A percentile compares a stretch with the other conserved stretches of the same genome.
phyloP scores from a whole-genome alignment of 2,888 invertebrate species.

The Oscheius myriophilus region DNA sequence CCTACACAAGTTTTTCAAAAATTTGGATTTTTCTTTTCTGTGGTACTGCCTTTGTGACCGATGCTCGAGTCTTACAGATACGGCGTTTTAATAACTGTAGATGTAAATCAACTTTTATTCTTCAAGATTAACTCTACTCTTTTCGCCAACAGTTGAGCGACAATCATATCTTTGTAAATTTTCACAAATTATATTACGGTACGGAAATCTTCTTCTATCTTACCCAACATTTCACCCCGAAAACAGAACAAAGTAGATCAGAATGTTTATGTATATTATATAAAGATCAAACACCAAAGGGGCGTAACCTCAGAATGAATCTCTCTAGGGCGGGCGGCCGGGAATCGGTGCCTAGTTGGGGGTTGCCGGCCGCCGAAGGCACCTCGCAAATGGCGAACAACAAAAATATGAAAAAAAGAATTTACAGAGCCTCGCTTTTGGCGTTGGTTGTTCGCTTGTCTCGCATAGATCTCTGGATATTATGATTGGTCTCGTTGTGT shows the following conservation, averaged over 20 bases:
- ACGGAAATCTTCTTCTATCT: no score
- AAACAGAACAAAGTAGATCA: constrained; percentile 1
- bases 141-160: no score
- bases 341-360: neutral
- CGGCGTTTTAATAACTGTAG: no score
- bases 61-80: no score
- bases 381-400: constrained; percentile 29
- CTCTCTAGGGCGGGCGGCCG: constrained; percentile 13
- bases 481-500: constrained; percentile 24
- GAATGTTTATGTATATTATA: constrained; percentile 1
- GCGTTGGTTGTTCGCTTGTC: neutral
- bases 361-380: constrained; percentile 8
- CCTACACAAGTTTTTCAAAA: no score
- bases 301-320: constrained; percentile 26
- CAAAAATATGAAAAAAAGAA: constrained; percentile 8
- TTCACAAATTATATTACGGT: no score
- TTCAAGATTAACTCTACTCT: no score
- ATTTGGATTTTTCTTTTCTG: no score
- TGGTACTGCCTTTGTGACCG: no score
- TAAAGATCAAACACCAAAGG: constrained; percentile 26
- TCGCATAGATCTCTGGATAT: constrained; percentile 29
- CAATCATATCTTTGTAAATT: no score
- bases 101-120: no score
- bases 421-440: constrained; percentile 20
- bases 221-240: no score